Evolutionary conservation across 2,113 vertebrate species (phyloP).

Genomic region (Hyperoodon ampullatus): DNA sequence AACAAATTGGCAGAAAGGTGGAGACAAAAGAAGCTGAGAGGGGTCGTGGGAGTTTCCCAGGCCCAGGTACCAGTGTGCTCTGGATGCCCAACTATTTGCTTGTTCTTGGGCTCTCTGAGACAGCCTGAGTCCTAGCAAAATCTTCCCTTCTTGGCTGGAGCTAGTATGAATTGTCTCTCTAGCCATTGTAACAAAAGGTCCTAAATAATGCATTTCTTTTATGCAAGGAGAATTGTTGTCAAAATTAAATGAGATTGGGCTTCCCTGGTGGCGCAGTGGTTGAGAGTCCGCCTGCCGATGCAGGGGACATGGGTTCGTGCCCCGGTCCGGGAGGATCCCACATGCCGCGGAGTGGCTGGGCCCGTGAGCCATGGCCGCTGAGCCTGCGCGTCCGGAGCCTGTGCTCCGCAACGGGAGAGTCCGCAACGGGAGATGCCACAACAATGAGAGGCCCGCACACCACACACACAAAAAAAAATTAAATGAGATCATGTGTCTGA

Average conservation of each 20-base stretch:
- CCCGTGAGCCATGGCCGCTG: too few relatives aligned
- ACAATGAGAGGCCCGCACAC: too few relatives aligned
- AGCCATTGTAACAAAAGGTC: not conserved
- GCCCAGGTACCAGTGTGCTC: not conserved
- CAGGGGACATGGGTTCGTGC: too few relatives aligned
- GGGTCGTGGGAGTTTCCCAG: not conserved
- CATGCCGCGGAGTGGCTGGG: too few relatives aligned
- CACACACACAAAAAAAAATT: not conserved
- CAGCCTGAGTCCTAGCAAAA: not conserved
- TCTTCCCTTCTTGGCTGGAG: not conserved
- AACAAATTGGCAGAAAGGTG: not conserved
- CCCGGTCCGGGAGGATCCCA: too few relatives aligned
- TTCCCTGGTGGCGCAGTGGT: too few relatives aligned
- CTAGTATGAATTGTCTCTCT: not conserved
- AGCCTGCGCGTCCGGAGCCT: too few relatives aligned
- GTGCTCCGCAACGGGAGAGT: too few relatives aligned
- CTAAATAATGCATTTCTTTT: slow-evolving; percentile 34
- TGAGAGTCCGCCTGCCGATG: too few relatives aligned
- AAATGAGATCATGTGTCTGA: not conserved
- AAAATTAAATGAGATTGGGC: not conserved
- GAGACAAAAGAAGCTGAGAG: not conserved
- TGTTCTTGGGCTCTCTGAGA: not conserved
- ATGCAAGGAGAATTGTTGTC: not conserved
- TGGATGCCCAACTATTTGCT: not conserved
- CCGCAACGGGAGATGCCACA: too few relatives aligned